Percentiles rank a stretch among this genome's conserved stretches.
Conservation (phyloP, 2,113 vertebrate species). For the Cromileptes altivelis region DNA sequence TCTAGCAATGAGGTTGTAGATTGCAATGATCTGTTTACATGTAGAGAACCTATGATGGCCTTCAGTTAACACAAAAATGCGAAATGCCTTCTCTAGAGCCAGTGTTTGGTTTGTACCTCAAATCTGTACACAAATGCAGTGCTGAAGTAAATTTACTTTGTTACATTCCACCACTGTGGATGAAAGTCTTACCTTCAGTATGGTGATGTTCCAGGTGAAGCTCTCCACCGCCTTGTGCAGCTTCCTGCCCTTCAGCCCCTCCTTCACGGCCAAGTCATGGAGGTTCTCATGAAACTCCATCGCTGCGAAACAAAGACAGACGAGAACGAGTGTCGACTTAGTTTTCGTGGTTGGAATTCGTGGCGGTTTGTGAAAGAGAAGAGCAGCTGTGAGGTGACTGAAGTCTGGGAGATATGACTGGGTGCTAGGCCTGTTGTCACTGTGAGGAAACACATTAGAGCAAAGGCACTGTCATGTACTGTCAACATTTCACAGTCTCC, state of each 20-base stretch:
- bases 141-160: neutral
- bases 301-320: constrained; percentile 80
- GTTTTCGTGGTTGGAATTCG: neutral
- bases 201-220: constrained; percentile 99
- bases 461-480: constrained; percentile 16
- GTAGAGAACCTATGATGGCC: too few species aligned
- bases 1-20: too few species aligned
- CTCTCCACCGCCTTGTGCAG: constrained; percentile 96
- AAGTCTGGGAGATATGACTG: neutral
- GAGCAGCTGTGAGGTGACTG: constrained; percentile 34
- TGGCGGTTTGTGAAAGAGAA: constrained; percentile 9
- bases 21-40: too few species aligned
- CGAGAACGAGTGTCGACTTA: neutral
- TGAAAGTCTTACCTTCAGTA: constrained; percentile 90
- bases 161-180: neutral
- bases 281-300: constrained; percentile 98
- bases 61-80: too few species aligned
- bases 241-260: constrained; percentile 96
- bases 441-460: constrained; percentile 47
- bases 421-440: constrained; percentile 37
- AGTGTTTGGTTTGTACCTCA: too few species aligned
- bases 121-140: too few species aligned
- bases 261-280: constrained; percentile 91
- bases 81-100: too few species aligned
- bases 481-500: constrained; percentile 46